Conservation (phyloP, 1,140 invertebrate genomes). For the Drosophila equinoxialis region DNA sequence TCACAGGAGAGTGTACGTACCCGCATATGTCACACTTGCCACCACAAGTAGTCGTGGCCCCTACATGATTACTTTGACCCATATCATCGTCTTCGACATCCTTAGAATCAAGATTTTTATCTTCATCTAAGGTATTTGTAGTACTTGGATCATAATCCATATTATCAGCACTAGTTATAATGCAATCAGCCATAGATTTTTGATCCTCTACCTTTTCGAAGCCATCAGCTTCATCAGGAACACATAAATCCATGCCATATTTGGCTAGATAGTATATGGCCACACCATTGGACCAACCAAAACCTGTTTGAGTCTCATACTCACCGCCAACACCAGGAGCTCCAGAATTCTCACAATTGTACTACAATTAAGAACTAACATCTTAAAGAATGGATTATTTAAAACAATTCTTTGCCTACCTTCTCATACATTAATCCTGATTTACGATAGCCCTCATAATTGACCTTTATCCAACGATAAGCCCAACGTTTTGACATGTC, state of each 20-base stretch:
- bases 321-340: constrained; percentile 92
- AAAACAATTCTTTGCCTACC: constrained; percentile 83
- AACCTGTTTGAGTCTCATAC: constrained; percentile 93
- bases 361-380: constrained; percentile 84
- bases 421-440: constrained; percentile 94
- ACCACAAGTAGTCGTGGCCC: background rate
- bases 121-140: background rate
- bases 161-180: background rate
- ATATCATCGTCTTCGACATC: background rate
- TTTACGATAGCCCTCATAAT: constrained; percentile 90
- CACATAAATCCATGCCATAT: constrained; percentile 84
- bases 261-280: constrained; percentile 89
- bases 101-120: background rate
- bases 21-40: background rate
- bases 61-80: background rate
- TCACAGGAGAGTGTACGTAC: background rate
- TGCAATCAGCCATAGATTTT: background rate
- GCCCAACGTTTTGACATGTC: constrained; percentile 89
- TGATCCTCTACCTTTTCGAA: background rate
- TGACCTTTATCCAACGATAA: constrained; percentile 91
- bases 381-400: background rate
- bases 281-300: constrained; percentile 97
- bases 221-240: constrained; percentile 20
- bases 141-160: background rate
- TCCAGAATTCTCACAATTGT: constrained; percentile 88